A percentile compares a stretch with the other conserved stretches of the same genome.
Evolutionary conservation across 2,113 vertebrate species (phyloP).

Genomic region (Noturus placidus): DNA sequence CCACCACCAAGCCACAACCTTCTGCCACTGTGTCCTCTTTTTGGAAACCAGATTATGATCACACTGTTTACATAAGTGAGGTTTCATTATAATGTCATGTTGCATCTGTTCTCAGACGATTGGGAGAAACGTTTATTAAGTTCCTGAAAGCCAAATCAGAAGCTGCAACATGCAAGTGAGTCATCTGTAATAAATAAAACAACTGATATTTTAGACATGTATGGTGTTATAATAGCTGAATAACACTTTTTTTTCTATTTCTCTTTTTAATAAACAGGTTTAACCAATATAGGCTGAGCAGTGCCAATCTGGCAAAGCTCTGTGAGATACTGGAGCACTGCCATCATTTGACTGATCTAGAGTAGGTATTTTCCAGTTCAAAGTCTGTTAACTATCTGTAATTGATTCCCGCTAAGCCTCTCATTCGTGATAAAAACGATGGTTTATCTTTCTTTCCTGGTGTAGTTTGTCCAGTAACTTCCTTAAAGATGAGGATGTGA

Average conservation of each 20-base stretch:
- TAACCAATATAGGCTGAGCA: slow-evolving; percentile 59
- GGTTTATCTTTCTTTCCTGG: slow-evolving; percentile 4
- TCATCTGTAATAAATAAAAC: background rate
- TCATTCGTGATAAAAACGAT: background rate
- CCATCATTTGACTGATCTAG: slow-evolving; percentile 60
- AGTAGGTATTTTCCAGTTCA: slow-evolving; percentile 56
- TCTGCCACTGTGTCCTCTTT: background rate
- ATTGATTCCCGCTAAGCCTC: background rate
- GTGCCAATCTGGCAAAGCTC: slow-evolving; percentile 53
- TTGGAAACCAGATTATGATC: background rate
- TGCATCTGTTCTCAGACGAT: slow-evolving; percentile 49
- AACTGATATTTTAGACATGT: background rate
- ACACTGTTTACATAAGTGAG: background rate
- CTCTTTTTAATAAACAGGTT: slow-evolving; percentile 56
- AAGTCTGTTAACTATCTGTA: background rate
- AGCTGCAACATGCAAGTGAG: slow-evolving; percentile 65
- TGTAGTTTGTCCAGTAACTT: slow-evolving; percentile 69
- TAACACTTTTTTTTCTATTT: background rate
- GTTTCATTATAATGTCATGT: background rate
- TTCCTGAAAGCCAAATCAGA: slow-evolving; percentile 58
- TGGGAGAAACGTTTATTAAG: slow-evolving; percentile 60
- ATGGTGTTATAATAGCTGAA: background rate
- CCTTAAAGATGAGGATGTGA: slow-evolving; percentile 64
- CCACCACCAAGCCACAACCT: background rate
- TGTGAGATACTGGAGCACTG: slow-evolving; percentile 57